Base-by-base conservation (phyloP, 2,888 invertebrate species). In the Tupiocoris notatus region DNA sequence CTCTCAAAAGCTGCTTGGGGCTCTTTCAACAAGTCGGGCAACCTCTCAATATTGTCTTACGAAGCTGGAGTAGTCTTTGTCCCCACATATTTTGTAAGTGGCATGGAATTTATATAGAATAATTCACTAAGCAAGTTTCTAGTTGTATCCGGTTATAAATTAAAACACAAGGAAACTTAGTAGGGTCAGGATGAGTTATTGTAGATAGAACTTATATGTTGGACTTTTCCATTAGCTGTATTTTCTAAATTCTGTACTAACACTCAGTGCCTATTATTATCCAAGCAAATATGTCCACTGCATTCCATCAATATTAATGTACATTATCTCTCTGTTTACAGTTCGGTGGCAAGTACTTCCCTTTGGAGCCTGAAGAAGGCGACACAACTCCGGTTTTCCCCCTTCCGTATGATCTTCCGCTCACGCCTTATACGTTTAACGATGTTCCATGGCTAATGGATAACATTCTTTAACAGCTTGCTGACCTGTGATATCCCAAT, bases 1-100 rank as follows among this genome's bases (percentile, higher is more conserved):
- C 86, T 98, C 25, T 98, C 98, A 12, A 98, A 97, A 86, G 95
- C 98, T 0, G 98, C 98, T 0, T 98, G 98, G 98, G 98, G 98
- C 58, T 85, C 85, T 9, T 84, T 87, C 7, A 89, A 89, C 79
- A 89, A 88, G 78, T 88, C 92, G 39, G 83, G 84, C 24, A 85
- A 85, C 78, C 83, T 88, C 70, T 85, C 85, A 80, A 89, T 96
- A 7, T 88, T 93, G 83, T 96, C 94, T 61, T 97, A 94, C 82
- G 98, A 98, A 84, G 91, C 90, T 0, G 98, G 98, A 0, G 94
- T 98, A 0, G 83, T 98, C 63, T 92, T 96, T 81, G 81, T 97
- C 61, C 97, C 98, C 0, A 87, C 88, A 82, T 89, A 91, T 83
- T 88, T 96, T 83, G 94, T 94, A 83, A 88, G 91, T 86, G n/a